A percentile compares a stretch with the other conserved stretches of the same genome.
Evolutionary conservation across 2,797 vertebrate genomes (phyloP).

Genomic region (Lithobates sylvaticus): DNA sequence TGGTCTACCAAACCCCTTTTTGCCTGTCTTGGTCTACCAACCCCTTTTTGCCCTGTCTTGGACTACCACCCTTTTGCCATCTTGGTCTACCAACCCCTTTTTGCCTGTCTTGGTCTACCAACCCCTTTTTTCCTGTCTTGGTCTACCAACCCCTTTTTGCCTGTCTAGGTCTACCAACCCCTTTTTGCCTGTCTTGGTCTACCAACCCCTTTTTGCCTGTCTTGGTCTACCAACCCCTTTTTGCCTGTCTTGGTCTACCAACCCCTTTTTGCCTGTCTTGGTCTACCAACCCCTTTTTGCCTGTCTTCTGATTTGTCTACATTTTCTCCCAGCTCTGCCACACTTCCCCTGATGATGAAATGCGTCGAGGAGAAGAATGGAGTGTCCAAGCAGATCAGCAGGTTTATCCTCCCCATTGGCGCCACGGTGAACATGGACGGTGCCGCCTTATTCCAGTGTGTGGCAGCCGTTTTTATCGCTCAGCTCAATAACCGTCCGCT

Average conservation of each 20-base stretch:
- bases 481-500: conserved; percentile 81
- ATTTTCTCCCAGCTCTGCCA: conserved; percentile 82
- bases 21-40: not conserved
- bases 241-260: no score
- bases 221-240: not conserved
- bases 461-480: conserved; percentile 89
- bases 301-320: not conserved
- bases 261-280: no score
- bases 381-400: conserved; percentile 88
- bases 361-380: conserved; percentile 90
- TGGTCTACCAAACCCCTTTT: no score
- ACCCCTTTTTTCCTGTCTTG: not conserved
- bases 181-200: not conserved
- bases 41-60: not conserved
- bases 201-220: no score
- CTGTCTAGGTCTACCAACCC: not conserved
- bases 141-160: not conserved
- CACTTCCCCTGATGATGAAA: conserved; percentile 91
- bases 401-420: conserved; percentile 91
- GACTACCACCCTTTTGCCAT: no score
- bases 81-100: not conserved
- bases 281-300: not conserved
- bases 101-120: no score
- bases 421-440: conserved; percentile 95
- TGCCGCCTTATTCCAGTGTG: conserved; percentile 90